A percentile compares a stretch with the other conserved stretches of the same genome.
Evolutionary conservation across 2,113 vertebrate genomes (phyloP).

Genomic region (Dendropsophus ebraccatus): DNA sequence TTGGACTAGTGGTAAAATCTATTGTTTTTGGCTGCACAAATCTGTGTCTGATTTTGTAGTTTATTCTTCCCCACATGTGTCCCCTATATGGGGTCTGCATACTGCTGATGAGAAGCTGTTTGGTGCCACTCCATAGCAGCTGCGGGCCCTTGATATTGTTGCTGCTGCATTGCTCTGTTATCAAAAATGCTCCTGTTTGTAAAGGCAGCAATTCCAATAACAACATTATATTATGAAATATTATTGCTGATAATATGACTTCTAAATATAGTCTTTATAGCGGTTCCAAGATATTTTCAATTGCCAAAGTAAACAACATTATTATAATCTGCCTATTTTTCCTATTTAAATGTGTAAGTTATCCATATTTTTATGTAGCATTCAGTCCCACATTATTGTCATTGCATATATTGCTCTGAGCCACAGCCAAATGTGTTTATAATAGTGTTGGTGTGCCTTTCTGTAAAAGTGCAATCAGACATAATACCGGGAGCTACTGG

Average conservation of each 20-base stretch:
- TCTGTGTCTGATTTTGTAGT: too few species aligned
- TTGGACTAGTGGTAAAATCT: too few species aligned
- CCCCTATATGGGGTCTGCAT: not conserved
- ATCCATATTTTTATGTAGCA: not conserved
- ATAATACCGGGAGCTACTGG: constrained; percentile 58
- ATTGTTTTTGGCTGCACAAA: too few species aligned
- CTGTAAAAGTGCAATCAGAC: constrained; percentile 61
- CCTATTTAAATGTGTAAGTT: not conserved
- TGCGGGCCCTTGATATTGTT: not conserved
- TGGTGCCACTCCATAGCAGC: not conserved
- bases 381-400: not conserved
- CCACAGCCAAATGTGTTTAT: constrained; percentile 29
- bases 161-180: not conserved
- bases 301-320: not conserved
- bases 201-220: not conserved
- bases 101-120: not conserved
- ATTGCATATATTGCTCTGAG: not conserved
- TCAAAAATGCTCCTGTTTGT: not conserved
- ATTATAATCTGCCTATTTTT: not conserved
- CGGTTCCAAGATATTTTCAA: not conserved
- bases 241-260: not conserved
- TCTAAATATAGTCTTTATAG: not conserved
- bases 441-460: constrained; percentile 60
- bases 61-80: too few species aligned
- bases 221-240: not conserved